Evolutionary conservation across 1,140 invertebrate species (phyloP).

Genomic region (Mizuhopecten yessoensis): DNA sequence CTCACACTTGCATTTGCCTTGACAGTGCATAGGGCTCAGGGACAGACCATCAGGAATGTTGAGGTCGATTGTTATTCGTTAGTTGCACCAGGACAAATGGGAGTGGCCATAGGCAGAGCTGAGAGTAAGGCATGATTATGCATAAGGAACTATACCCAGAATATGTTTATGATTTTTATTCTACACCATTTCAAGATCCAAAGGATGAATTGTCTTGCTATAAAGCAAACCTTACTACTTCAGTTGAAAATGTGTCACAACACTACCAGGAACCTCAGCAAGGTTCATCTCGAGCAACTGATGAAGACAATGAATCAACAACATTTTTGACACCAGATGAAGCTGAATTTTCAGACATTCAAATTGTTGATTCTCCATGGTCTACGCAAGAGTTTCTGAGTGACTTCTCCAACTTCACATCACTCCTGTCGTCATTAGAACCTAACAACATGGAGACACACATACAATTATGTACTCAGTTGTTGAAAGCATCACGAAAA

Average conservation of each 20-base stretch:
- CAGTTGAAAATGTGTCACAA: not conserved
- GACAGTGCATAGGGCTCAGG: no score
- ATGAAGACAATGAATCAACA: not conserved
- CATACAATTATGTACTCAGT: constrained; percentile 42
- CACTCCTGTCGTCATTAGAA: not conserved
- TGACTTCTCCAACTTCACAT: not conserved
- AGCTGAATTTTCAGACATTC: no score
- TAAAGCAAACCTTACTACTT: not conserved
- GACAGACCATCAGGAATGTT: constrained; percentile 45
- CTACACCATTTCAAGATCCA: constrained; percentile 20
- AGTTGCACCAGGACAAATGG: constrained; percentile 62
- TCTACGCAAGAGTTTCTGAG: not conserved
- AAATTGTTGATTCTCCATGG: not conserved
- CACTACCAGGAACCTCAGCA: not conserved
- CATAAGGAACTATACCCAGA: constrained; percentile 48
- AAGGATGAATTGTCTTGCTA: constrained; percentile 49
- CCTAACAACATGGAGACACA: not conserved
- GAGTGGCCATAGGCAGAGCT: constrained; percentile 55
- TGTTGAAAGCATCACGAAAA: constrained; percentile 12
- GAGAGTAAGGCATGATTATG: constrained; percentile 40
- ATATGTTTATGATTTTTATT: constrained; percentile 58
- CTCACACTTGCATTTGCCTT: constrained; percentile 52
- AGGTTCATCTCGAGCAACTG: not conserved
- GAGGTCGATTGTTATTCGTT: constrained; percentile 59
- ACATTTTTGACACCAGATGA: no score